phyloP scores from a whole-genome alignment of 2,888 invertebrate genomes.

The Acronicta psi region DNA sequence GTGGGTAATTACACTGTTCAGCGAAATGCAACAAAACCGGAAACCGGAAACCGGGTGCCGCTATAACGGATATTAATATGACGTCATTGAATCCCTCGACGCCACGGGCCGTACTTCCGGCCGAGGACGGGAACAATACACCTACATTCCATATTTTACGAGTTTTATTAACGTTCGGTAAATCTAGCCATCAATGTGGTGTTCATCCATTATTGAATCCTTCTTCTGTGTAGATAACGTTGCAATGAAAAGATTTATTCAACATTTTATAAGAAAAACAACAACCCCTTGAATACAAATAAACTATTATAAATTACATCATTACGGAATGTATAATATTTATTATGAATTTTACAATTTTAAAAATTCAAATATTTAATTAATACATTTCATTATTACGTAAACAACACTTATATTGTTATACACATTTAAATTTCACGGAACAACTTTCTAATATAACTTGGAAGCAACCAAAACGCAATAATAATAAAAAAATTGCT shows the following conservation, averaged over 20 bases:
- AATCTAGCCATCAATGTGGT: slow-evolving; percentile 19
- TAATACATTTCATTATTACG: slow-evolving; percentile 2
- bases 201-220: slow-evolving; percentile 35
- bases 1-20: slow-evolving; percentile 52
- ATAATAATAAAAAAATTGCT: slow-evolving; percentile 51
- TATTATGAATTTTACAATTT: no score
- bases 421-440: slow-evolving; percentile 20
- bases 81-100: slow-evolving; percentile 73
- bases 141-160: slow-evolving; percentile 63
- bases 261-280: slow-evolving; percentile 21
- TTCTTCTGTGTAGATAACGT: slow-evolving; percentile 19
- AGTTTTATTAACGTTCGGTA: slow-evolving; percentile 46
- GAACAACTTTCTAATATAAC: slow-evolving; percentile 30
- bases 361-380: background rate
- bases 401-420: slow-evolving; percentile 3
- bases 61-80: slow-evolving; percentile 77
- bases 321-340: no score
- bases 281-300: slow-evolving; percentile 6
- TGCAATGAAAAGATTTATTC: slow-evolving; percentile 24
- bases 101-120: slow-evolving; percentile 72
- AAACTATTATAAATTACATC: no score
- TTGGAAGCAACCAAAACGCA: slow-evolving; percentile 20
- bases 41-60: slow-evolving; percentile 70
- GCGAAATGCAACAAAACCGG: slow-evolving; percentile 62
- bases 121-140: slow-evolving; percentile 67